These are phyloP conservation scores for Stichopus horrens DNA, from an alignment of 53 echinoderm and acorn worm genomes.

Conservation along the genomic window DNA sequence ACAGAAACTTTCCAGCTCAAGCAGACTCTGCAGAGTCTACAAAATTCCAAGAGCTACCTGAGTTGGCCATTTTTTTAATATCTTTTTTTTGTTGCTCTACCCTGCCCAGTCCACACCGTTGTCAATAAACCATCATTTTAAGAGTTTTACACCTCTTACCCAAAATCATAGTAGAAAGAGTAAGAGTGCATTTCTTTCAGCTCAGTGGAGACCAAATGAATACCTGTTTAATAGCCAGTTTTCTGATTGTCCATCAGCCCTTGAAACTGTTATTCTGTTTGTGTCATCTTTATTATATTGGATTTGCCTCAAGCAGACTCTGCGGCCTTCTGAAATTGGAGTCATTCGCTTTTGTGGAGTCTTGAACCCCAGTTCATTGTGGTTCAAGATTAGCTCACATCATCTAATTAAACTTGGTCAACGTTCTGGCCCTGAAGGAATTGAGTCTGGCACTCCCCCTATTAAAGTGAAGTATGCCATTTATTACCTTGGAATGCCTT, in stretches of 20 bases:
- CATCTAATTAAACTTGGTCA: neutral
- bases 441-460: neutral
- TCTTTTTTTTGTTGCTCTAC: too few relatives aligned
- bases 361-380: neutral
- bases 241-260: neutral
- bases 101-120: too few relatives aligned
- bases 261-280: neutral
- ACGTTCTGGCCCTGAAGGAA: neutral
- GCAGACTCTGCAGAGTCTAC: too few relatives aligned
- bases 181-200: too few relatives aligned
- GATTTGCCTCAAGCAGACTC: neutral
- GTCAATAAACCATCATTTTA: too few relatives aligned
- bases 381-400: neutral
- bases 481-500: neutral
- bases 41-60: too few relatives aligned
- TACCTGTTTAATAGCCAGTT: too few relatives aligned
- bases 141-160: too few relatives aligned
- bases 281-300: neutral
- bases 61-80: too few relatives aligned
- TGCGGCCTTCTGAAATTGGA: neutral
- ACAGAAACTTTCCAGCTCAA: too few relatives aligned
- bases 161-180: too few relatives aligned
- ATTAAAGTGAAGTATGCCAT: neutral
- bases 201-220: too few relatives aligned
- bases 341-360: neutral